phyloP scores from a whole-genome alignment of 35 echinoderm and acorn worm genomes.

The Anneissia japonica region DNA sequence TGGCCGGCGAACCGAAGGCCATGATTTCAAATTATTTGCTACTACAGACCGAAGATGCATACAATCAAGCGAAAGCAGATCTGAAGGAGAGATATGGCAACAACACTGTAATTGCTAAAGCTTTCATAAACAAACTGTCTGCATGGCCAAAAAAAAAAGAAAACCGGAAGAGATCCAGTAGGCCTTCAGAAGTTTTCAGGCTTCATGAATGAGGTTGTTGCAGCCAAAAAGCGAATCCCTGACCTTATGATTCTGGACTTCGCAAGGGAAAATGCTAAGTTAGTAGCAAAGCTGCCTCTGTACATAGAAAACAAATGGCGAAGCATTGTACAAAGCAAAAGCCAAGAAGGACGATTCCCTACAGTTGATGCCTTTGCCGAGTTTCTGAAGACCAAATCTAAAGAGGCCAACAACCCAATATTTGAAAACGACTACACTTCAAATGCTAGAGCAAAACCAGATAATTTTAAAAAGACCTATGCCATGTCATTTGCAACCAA shows the following conservation, averaged over 20 bases:
- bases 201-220: constrained; percentile 14
- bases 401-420: constrained; percentile 26
- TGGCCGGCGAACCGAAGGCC: constrained; percentile 4
- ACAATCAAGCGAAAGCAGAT: neutral
- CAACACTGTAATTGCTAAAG: constrained; percentile 11
- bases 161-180: neutral
- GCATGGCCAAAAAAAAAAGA: constrained; percentile 14
- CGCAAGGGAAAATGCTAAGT: constrained; percentile 21
- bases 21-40: constrained; percentile 33
- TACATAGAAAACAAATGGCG: constrained; percentile 33
- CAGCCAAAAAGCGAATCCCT: neutral
- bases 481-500: neutral
- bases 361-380: constrained; percentile 10
- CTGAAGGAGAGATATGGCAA: constrained; percentile 27
- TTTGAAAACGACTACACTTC: neutral
- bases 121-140: constrained; percentile 8
- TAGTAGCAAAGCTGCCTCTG: constrained; percentile 18
- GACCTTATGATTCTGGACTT: constrained; percentile 15
- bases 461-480: neutral
- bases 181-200: constrained; percentile 18
- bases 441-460: neutral
- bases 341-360: neutral
- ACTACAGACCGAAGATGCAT: constrained; percentile 18
- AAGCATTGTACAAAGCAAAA: neutral
- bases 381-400: constrained; percentile 3